phyloP scores from a whole-genome alignment of 2,888 invertebrate species.

The Ligdia adustata region DNA sequence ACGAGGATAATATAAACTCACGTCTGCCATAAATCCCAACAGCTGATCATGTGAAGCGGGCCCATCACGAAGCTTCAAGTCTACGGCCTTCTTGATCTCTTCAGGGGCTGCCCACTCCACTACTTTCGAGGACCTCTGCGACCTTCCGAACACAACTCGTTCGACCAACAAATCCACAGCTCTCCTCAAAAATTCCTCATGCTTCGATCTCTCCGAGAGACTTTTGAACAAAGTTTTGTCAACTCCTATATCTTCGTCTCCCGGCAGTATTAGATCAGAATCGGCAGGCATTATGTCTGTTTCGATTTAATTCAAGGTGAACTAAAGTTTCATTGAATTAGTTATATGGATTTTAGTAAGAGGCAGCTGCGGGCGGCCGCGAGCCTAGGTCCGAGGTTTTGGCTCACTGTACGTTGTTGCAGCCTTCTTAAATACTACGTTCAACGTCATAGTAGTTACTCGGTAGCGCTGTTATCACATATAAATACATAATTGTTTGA shows the following conservation, averaged over 20 bases:
- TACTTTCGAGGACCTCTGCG: slow-evolving; percentile 88
- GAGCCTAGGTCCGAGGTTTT: slow-evolving; percentile 63
- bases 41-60: slow-evolving; percentile 88
- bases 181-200: slow-evolving; percentile 89
- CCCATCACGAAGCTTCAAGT: slow-evolving; percentile 85
- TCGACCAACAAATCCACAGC: slow-evolving; percentile 89
- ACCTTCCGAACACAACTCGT: slow-evolving; percentile 90
- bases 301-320: slow-evolving; percentile 43
- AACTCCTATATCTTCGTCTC: slow-evolving; percentile 57
- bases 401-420: slow-evolving; percentile 57
- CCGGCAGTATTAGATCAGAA: slow-evolving; percentile 69
- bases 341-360: slow-evolving; percentile 40
- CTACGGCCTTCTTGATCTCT: slow-evolving; percentile 86
- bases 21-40: slow-evolving; percentile 86
- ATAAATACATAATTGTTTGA: slow-evolving; percentile 39
- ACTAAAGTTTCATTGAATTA: slow-evolving; percentile 50
- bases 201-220: slow-evolving; percentile 84
- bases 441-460: slow-evolving; percentile 69
- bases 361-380: slow-evolving; percentile 64
- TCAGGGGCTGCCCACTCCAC: slow-evolving; percentile 92
- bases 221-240: slow-evolving; percentile 79
- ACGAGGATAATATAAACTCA: slow-evolving; percentile 84
- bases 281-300: slow-evolving; percentile 81
- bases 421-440: slow-evolving; percentile 78
- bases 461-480: slow-evolving; percentile 65